Base-by-base conservation (phyloP, 2,888 invertebrate genomes). In the Drosophila antonietae region DNA sequence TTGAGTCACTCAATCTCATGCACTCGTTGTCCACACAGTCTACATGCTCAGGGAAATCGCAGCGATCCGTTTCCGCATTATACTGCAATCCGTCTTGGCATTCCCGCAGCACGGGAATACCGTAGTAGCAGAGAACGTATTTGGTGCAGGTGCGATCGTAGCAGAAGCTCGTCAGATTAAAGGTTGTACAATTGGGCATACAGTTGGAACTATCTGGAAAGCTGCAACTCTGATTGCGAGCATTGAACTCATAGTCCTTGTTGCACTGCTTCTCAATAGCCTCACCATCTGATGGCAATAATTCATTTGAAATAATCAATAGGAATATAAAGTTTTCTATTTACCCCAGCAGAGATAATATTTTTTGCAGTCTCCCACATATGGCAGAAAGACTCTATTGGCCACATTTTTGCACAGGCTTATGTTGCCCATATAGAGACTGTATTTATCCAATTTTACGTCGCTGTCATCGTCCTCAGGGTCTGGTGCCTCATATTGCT, bases 131-230 rank as follows among this genome's bases (percentile, higher is more conserved):
- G n/a, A 92, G 65, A 1, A 90, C 83, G 66, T 90, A 92, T 55
- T 89, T 91, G 28, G 82, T 89, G 61, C 93, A 92, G 23, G 92
- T 92, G 35, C 90, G 87, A 69, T 85, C 83, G 23, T 90, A 91
- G 28, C 78, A 61, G 23, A 87, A 90, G 2, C 79, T 89, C 1
- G 72, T 80, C 18, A 92, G 73, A 0, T 72, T 58, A 0, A 18
- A 51, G 0, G 1, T 0, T 2, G 58, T 6, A 31, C 83, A 83
- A 12, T 33, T 47, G 35, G 90, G 86, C 39, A 88, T n/a, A 18
- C 90, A 89, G 0, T 44, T 41, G 0, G 49, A 49, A 0, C 53
- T 2, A 2, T 55, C 37, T 0, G 53, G 18, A 14, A 28, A 39
- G 8, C 41, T 58, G 44, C 83, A 83, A 14, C 88, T 88, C 49